Percentiles rank a stretch among this genome's conserved stretches.
Conservation (phyloP, 1,140 invertebrate genomes). For the Drosophila asahinai region DNA sequence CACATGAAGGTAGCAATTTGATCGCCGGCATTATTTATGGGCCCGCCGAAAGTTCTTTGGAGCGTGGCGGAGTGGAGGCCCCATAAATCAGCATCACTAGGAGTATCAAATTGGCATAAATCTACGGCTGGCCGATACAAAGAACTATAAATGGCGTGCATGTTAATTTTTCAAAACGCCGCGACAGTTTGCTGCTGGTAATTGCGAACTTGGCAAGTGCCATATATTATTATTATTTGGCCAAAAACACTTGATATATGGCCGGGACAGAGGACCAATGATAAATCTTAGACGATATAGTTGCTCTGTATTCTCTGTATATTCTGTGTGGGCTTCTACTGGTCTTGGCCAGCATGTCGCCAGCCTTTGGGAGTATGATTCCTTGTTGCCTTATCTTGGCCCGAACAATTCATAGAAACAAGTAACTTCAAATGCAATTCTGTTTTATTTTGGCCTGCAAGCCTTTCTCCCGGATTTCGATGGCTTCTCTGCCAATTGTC, state of each 20-base stretch:
- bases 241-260: slow-evolving; percentile 78
- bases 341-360: slow-evolving; percentile 40
- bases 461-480: slow-evolving; percentile 1
- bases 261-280: slow-evolving; percentile 32
- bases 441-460: slow-evolving; percentile 50
- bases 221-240: slow-evolving; percentile 78
- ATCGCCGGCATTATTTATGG: slow-evolving; percentile 74
- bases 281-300: slow-evolving; percentile 74
- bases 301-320: slow-evolving; percentile 50
- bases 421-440: slow-evolving; percentile 56
- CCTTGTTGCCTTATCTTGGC: slow-evolving; percentile 40
- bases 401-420: slow-evolving; percentile 72
- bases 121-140: slow-evolving; percentile 49
- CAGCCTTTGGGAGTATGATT: slow-evolving; percentile 30
- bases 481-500: slow-evolving; percentile 29
- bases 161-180: slow-evolving; percentile 81
- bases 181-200: slow-evolving; percentile 76
- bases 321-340: slow-evolving; percentile 18
- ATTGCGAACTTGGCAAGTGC: slow-evolving; percentile 73
- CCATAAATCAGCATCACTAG: slow-evolving; percentile 72
- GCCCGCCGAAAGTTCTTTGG: slow-evolving; percentile 17
- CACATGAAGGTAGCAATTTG: slow-evolving; percentile 81
- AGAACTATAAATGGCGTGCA: slow-evolving; percentile 41
- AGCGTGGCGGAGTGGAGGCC: slow-evolving; percentile 28
- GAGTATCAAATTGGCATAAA: slow-evolving; percentile 76